Evolutionary conservation across 2,888 invertebrate genomes (phyloP).

Genomic region (Odontocolon sp.): DNA sequence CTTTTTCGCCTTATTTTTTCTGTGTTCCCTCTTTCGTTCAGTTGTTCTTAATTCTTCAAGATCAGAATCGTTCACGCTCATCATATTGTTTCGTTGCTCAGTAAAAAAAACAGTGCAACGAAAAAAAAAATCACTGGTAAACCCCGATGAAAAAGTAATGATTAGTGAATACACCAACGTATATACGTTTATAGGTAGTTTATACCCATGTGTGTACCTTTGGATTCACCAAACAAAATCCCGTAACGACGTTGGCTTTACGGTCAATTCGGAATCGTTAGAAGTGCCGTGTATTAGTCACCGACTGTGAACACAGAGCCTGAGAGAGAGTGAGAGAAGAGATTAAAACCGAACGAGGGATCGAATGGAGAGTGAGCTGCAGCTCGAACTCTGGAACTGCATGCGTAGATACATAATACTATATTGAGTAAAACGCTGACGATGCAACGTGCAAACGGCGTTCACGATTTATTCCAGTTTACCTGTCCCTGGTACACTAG

Average conservation of each 20-base stretch:
- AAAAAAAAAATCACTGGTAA: background rate
- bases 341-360: conserved; percentile 1
- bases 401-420: conserved; percentile 44
- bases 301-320: conserved; percentile 33
- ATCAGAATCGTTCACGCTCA: background rate
- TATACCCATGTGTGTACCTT: conserved; percentile 7
- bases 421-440: conserved; percentile 51
- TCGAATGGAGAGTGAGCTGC: conserved; percentile 9
- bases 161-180: conserved; percentile 27
- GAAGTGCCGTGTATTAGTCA: conserved; percentile 46
- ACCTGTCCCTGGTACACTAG: no score
- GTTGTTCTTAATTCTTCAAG: background rate
- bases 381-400: conserved; percentile 37
- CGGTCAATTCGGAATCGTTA: conserved; percentile 52
- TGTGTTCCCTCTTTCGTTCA: background rate
- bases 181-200: background rate
- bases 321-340: background rate
- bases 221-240: conserved; percentile 14
- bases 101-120: background rate
- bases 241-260: conserved; percentile 53
- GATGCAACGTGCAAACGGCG: conserved; percentile 21
- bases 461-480: conserved; percentile 21
- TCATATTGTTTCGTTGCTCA: background rate
- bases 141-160: conserved; percentile 18
- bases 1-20: background rate